Evolutionary conservation across 2,797 vertebrate species (phyloP).

Genomic region (Tragelaphus oryx): DNA sequence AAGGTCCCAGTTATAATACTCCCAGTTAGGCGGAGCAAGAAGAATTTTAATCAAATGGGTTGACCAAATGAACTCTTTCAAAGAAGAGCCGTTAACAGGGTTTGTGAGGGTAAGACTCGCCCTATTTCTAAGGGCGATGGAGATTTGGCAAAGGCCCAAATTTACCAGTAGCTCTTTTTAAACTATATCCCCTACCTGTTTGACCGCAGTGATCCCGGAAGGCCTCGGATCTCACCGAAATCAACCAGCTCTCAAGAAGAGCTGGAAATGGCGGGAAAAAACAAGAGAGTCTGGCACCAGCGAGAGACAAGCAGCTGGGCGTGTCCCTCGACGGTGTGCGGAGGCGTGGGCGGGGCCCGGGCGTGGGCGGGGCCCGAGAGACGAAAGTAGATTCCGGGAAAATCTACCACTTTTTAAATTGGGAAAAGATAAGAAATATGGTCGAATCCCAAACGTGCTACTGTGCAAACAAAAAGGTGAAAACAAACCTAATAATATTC

Average conservation of each 20-base stretch:
- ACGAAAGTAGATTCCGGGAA: fast-evolving
- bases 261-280: slow-evolving; percentile 58
- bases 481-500: neutral
- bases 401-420: neutral
- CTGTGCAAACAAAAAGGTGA: neutral
- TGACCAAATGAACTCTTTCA: neutral
- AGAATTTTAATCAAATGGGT: too few species aligned
- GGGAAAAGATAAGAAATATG: neutral
- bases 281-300: fast-evolving
- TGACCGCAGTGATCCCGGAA: neutral
- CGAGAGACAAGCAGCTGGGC: too few species aligned
- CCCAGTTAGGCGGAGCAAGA: too few species aligned
- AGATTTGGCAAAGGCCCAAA: neutral
- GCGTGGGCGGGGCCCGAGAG: neutral
- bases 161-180: neutral
- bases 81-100: neutral
- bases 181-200: neutral
- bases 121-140: neutral
- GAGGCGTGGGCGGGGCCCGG: neutral
- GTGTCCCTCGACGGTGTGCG: fast-evolving
- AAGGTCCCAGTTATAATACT: too few species aligned
- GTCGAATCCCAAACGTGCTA: neutral
- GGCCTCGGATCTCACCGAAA: neutral
- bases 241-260: neutral
- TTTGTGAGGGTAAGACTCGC: neutral